Percentiles rank a stretch among this genome's conserved stretches.
Conservation (phyloP, 2,797 vertebrate species). For the Alosa sapidissima region DNA sequence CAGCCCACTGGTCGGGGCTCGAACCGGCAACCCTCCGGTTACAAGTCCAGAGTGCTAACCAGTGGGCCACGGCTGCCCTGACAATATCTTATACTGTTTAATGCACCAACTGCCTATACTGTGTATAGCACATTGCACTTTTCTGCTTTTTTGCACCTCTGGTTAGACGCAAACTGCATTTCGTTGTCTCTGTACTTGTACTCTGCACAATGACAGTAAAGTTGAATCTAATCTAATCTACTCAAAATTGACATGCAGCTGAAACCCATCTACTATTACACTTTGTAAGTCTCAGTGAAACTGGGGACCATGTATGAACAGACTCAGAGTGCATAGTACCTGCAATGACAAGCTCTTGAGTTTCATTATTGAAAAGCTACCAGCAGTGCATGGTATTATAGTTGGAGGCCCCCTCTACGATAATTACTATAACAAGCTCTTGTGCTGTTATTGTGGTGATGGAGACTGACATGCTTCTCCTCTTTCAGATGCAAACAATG, state of each 20-base stretch:
- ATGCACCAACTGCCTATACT: too few species aligned
- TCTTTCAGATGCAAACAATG: slow-evolving; percentile 4
- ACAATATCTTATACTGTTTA: too few species aligned
- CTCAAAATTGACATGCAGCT: neutral
- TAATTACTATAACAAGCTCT: neutral
- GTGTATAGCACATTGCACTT: too few species aligned
- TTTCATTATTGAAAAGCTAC: neutral
- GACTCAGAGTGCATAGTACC: neutral
- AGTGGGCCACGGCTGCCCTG: too few species aligned
- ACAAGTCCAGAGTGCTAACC: too few species aligned
- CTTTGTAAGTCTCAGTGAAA: neutral
- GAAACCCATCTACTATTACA: neutral
- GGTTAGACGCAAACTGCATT: too few species aligned
- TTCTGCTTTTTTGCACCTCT: too few species aligned
- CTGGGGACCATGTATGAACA: neutral
- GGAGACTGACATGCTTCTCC: neutral
- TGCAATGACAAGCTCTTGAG: neutral
- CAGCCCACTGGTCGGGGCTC: too few species aligned
- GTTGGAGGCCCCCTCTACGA: neutral
- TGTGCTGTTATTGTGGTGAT: neutral
- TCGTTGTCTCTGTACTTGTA: too few species aligned
- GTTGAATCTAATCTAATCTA: neutral
- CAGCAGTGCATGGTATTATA: neutral
- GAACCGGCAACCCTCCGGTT: too few species aligned
- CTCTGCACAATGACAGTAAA: too few species aligned